Evolutionary conservation across 1,140 invertebrate species (phyloP).

Genomic region (Carposina sasakii): DNA sequence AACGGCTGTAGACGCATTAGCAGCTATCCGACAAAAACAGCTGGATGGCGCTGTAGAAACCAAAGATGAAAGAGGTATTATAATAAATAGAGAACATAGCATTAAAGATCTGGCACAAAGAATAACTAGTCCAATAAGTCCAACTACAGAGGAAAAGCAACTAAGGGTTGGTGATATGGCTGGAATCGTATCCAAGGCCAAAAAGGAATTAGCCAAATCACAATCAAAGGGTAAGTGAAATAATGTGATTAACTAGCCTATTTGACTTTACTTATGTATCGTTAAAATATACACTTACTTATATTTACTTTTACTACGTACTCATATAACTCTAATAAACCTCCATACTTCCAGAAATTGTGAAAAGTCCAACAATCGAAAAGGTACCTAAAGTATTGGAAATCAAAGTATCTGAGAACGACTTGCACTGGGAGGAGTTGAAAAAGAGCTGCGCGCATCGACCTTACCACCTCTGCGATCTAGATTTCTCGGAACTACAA

Average conservation of each 20-base stretch:
- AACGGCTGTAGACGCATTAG: slow-evolving; percentile 42
- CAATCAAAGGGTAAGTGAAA: slow-evolving; percentile 75
- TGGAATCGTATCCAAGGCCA: slow-evolving; percentile 93
- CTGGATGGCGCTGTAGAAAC: slow-evolving; percentile 55
- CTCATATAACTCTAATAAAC: background rate
- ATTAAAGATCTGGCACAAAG: slow-evolving; percentile 91
- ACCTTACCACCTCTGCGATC: slow-evolving; percentile 91
- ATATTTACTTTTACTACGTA: background rate
- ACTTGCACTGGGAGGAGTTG: slow-evolving; percentile 94
- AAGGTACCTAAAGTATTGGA: slow-evolving; percentile 77
- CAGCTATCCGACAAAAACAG: slow-evolving; percentile 46
- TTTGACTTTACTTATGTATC: no score
- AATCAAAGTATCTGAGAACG: slow-evolving; percentile 92
- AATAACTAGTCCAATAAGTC: slow-evolving; percentile 74
- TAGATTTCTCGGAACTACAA: slow-evolving; percentile 96
- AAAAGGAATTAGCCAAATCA: slow-evolving; percentile 90
- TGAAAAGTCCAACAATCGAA: slow-evolving; percentile 79
- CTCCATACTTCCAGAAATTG: slow-evolving; percentile 66
- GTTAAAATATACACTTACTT: no score
- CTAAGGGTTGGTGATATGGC: slow-evolving; percentile 86
- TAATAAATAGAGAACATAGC: slow-evolving; percentile 80
- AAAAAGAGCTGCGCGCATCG: slow-evolving; percentile 85
- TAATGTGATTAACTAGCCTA: no score
- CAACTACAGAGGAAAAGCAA: slow-evolving; percentile 68
- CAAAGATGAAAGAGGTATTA: slow-evolving; percentile 75